Evolutionary conservation across 2,113 vertebrate genomes (phyloP).

Genomic region (Myiopsitta monachus): DNA sequence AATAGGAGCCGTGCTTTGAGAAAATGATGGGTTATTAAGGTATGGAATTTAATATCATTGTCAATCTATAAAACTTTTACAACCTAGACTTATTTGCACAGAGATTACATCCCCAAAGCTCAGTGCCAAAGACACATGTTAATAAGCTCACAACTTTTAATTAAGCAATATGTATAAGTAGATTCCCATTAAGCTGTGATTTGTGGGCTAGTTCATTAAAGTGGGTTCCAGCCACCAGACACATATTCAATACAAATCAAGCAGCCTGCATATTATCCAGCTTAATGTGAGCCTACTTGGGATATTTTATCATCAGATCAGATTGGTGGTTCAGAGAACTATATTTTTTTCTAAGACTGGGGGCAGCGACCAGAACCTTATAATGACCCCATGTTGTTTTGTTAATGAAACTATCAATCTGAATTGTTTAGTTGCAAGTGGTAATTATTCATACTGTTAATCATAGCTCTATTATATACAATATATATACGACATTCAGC

Average conservation of each 20-base stretch:
- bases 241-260: constrained; percentile 98
- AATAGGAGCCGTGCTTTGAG: constrained; percentile 81
- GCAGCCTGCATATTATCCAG: constrained; percentile 89
- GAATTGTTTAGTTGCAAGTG: constrained; percentile 76
- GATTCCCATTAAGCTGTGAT: constrained; percentile 98
- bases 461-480: constrained; percentile 59
- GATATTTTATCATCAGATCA: constrained; percentile 89
- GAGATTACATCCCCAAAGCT: constrained; percentile 86
- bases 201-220: constrained; percentile 98
- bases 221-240: constrained; percentile 89
- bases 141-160: constrained; percentile 99
- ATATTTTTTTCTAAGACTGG: constrained; percentile 78
- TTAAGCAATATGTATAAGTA: constrained; percentile 99
- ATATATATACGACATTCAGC: background rate
- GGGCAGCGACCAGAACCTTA: constrained; percentile 76
- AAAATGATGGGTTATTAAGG: constrained; percentile 92
- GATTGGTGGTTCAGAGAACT: constrained; percentile 79
- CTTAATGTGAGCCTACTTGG: constrained; percentile 89
- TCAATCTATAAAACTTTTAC: constrained; percentile 99
- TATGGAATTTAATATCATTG: constrained; percentile 89
- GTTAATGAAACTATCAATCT: constrained; percentile 77
- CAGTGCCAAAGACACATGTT: constrained; percentile 97
- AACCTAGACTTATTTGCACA: constrained; percentile 84
- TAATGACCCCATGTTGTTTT: constrained; percentile 72
- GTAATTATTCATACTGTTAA: constrained; percentile 72